Base-by-base conservation (phyloP, 2,113 vertebrate genomes). In the Balaenoptera acutorostrata region DNA sequence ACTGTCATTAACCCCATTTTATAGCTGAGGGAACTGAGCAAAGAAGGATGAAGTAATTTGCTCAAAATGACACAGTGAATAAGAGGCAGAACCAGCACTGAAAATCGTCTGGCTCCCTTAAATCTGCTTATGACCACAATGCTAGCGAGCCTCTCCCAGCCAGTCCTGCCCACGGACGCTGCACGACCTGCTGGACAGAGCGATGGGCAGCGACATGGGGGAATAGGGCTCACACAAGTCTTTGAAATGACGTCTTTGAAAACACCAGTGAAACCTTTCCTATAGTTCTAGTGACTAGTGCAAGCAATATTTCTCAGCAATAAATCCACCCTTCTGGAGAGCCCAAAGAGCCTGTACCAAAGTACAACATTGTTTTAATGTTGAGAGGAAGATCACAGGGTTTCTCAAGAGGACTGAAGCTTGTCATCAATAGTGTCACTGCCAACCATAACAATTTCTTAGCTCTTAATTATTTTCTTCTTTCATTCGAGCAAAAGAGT, bases 191-290 rank as follows among this genome's bases (percentile, higher is more conserved):
- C 31, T 3, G 17, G 63, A 41, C 61, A 44, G 33, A 80, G 36
- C 15, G 2, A n/a, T 1, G 9, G n/a, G 14, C 18, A 7, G 49
- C 0, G 2, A 80, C 9, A 6, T 36, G 31, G 11, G 46, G 23
- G 23, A 3, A 52, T 5, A 0, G 8, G 31, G 31, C 15, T 7
- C 23, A 55, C 8, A 6, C 3, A 44, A 17, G 1, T 3, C 33
- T 81, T 52, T 72, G 15, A 92, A 64, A 66, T 20, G 57, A 55
- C 3, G 14, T 46, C 41, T 72, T 11, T 23, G 33, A 88, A 75
- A 81, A 88, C 8, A 6, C 57, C 59, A 36, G 1, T 13, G 68
- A 59, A 44, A 69, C 5, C 9, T 33, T 6, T 39, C 44, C 20
- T 64, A 20, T 25, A 68, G 49, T 39, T 68, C 52, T 18, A 61